Conservation (phyloP, 1,140 invertebrate species). For the Cephus cinctus region DNA sequence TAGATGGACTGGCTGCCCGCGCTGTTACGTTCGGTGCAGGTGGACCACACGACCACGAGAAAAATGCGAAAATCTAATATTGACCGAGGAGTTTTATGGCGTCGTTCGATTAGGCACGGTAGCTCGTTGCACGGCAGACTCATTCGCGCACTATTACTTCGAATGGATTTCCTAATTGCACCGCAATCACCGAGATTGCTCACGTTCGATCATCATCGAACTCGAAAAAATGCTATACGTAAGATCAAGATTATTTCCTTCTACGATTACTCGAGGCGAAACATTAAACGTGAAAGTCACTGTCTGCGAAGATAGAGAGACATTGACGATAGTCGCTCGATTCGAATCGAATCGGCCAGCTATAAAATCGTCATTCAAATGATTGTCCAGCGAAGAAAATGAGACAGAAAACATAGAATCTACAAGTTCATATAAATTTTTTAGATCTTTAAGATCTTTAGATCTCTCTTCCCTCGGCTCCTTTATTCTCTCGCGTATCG, state of each 20-base stretch:
- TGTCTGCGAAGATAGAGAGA: no score
- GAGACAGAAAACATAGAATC: no score
- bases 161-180: slow-evolving; percentile 56
- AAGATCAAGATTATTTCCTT: slow-evolving; percentile 7
- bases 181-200: slow-evolving; percentile 40
- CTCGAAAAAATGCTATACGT: slow-evolving; percentile 32
- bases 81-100: slow-evolving; percentile 7
- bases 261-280: no score
- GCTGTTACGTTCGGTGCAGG: slow-evolving; percentile 19
- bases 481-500: no score
- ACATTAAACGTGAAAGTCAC: no score
- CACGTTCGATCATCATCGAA: slow-evolving; percentile 45
- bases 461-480: no score
- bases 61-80: not conserved
- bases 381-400: no score
- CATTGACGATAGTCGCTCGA: no score
- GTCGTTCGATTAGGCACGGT: slow-evolving; percentile 46
- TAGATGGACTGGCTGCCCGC: slow-evolving; percentile 11
- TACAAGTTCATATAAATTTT: no score
- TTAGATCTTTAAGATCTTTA: no score
- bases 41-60: not conserved
- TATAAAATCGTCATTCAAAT: no score
- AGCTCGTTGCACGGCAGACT: slow-evolving; percentile 29
- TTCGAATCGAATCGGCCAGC: no score
- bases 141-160: slow-evolving; percentile 51